A percentile compares a stretch with the other conserved stretches of the same genome.
Evolutionary conservation across 2,113 vertebrate genomes (phyloP).

Genomic region (Casuarius casuarius): DNA sequence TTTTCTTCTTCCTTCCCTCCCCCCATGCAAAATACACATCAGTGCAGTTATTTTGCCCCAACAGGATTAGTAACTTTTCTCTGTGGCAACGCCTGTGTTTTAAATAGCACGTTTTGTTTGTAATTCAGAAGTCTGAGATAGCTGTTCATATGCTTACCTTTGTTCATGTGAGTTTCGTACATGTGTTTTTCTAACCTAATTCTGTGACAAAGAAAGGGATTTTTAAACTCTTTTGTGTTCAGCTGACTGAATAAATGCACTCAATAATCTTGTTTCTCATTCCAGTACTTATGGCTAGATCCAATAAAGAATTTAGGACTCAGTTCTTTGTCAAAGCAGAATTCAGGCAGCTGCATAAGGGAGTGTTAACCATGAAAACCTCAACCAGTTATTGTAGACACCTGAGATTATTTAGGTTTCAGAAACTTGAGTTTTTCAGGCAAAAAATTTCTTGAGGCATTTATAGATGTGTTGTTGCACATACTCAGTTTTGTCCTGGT

Average conservation of each 20-base stretch:
- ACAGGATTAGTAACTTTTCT: conserved; percentile 59
- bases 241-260: neutral
- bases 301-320: neutral
- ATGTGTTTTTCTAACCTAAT: conserved; percentile 1
- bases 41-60: conserved; percentile 38
- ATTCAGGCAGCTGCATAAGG: neutral
- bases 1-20: conserved; percentile 13
- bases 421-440: neutral
- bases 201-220: neutral
- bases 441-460: neutral
- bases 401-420: conserved; percentile 11
- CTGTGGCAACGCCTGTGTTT: conserved; percentile 35
- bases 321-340: neutral
- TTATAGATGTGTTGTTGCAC: neutral
- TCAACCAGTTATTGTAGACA: neutral
- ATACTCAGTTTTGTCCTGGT: neutral
- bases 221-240: conserved; percentile 10
- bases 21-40: neutral
- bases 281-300: neutral
- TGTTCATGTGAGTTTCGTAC: neutral
- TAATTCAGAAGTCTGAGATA: neutral
- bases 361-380: neutral
- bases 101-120: conserved; percentile 11
- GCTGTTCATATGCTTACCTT: neutral
- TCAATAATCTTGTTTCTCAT: neutral